A percentile compares a stretch with the other conserved stretches of the same genome.
Evolutionary conservation across 2,113 vertebrate species (phyloP).

Genomic region (Leptobrachium leishanense): DNA sequence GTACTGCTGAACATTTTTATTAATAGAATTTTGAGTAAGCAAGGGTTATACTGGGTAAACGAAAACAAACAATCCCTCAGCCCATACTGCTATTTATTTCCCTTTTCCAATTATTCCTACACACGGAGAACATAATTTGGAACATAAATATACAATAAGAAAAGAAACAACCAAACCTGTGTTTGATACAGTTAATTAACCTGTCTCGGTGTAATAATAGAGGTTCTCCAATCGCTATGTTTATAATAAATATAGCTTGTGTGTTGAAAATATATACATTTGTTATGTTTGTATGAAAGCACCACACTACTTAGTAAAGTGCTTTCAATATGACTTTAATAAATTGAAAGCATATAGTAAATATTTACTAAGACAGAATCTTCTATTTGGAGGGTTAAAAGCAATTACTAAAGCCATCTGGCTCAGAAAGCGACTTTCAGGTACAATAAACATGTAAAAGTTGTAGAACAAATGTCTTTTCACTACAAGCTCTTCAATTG

Average conservation of each 20-base stretch:
- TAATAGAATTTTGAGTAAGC: not conserved
- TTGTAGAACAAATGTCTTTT: not conserved
- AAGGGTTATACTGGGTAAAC: not conserved
- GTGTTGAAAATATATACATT: not conserved
- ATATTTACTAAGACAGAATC: slow-evolving; percentile 12
- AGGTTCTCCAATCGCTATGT: not conserved
- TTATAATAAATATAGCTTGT: slow-evolving; percentile 13
- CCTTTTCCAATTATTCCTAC: not conserved
- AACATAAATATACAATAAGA: not conserved
- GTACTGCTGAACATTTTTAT: not conserved
- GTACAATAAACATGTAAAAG: not conserved
- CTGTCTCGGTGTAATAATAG: too few species aligned
- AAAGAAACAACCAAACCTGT: not conserved
- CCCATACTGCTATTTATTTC: not conserved
- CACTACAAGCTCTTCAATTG: not conserved
- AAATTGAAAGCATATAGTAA: slow-evolving; percentile 22
- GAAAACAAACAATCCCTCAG: not conserved
- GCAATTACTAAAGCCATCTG: slow-evolving; percentile 28
- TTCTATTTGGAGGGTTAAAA: slow-evolving; percentile 20
- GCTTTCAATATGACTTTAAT: slow-evolving; percentile 32
- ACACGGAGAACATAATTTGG: not conserved
- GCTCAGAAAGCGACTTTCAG: not conserved
- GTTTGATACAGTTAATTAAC: not conserved
- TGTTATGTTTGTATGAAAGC: slow-evolving; percentile 17
- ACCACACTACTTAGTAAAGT: slow-evolving; percentile 14